These are phyloP conservation scores for Cyanoramphus novaezelandiae DNA, from an alignment of 2,113 vertebrate species.

Conservation along the genomic window DNA sequence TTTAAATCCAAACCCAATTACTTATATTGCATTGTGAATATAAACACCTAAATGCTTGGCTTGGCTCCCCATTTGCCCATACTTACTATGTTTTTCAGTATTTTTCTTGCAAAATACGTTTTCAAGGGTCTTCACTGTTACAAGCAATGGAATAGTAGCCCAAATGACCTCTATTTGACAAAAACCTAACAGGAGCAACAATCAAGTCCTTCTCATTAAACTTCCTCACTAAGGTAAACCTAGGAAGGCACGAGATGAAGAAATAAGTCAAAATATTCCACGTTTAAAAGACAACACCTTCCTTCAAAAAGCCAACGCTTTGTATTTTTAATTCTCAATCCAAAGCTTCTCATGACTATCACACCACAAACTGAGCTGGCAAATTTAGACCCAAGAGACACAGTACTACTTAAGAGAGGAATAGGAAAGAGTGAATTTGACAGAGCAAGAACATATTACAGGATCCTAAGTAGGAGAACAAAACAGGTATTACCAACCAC, in stretches of 20 bases:
- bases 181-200: background rate
- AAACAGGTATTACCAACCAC: background rate
- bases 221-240: background rate
- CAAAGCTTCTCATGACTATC: background rate
- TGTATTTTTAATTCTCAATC: background rate
- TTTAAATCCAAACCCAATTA: background rate
- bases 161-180: background rate
- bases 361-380: background rate
- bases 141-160: background rate
- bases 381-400: background rate
- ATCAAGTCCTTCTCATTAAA: background rate
- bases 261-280: background rate
- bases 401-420: background rate
- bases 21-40: background rate
- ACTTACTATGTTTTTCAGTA: background rate
- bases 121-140: background rate
- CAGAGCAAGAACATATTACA: background rate
- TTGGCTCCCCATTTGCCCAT: background rate
- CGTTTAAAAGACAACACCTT: background rate
- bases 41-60: background rate
- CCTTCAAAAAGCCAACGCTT: background rate
- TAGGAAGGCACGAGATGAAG: background rate
- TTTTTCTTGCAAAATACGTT: background rate
- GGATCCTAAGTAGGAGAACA: background rate
- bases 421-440: background rate